Evolutionary conservation across 2,797 vertebrate genomes (phyloP), one percentile per base, ranked within the genome.

Genomic region (Serranus cabrilla): DNA sequence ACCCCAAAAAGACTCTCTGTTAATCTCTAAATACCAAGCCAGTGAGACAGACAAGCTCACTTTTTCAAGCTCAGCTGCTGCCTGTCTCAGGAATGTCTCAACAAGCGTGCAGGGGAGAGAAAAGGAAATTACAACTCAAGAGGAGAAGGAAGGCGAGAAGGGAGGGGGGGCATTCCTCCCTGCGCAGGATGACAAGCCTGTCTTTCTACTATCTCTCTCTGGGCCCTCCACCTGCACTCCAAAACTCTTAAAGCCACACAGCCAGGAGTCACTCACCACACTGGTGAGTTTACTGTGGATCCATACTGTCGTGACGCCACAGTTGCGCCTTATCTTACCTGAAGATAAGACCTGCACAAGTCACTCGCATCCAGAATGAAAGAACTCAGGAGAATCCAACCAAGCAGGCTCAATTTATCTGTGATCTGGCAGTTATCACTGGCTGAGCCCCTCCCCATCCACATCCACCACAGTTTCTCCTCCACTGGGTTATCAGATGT

Each of bases 71-170:
- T 89, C 80, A 83, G 81, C 87, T 85, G 83, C 86, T 88, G 88
- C 73, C 78, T 84, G 81, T 87, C 82, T 89, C 61, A 91, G 90
- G 91, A 92, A 93, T 93, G 86, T 93, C 87, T 92, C 87, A 84
- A 91, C 89, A 89, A 89, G 88, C 62, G 58, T 51, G 43, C 74
- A 76, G 82, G 88, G 84, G 81, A 89, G 84, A 84, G 74, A 86
- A 92, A 86, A 90, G 90, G 89, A 94, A 89, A 92, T 91, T 87
- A 87, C 86, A 92, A 85, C 73, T 89, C 76, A 62, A 87, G 72
- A 64, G 45, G 56, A 78, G 83, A 74, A 71, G 70, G 83, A 81
- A 65, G 67, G 66, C 57, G 60, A 74, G 67, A 54, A 20, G 58
- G 85, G 66, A 76, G 82, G 76, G 74, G 78, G 71, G 78, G 75